Evolutionary conservation across 2,113 vertebrate species (phyloP), one percentile per base, ranked within the genome.

Genomic region (Leiothrix lutea): DNA sequence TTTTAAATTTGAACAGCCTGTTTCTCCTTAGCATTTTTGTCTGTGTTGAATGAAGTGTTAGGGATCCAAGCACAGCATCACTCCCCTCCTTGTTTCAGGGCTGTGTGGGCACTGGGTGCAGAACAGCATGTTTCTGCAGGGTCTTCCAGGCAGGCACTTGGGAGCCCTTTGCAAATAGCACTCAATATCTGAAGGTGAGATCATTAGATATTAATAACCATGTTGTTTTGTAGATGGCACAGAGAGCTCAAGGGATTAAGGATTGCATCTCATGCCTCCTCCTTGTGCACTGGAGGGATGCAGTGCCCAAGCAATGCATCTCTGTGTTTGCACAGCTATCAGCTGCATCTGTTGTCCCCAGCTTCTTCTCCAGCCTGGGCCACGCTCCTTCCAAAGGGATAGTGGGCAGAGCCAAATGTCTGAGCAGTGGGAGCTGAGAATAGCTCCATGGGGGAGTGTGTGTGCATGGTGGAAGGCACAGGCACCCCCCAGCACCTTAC

Each of bases 51-150:
- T 42, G 40, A 72, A 80, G 26, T 16, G 3, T 20, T 48, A 23
- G 0, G 2, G n/a, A 44, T 64, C 62, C 11, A 9, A 51, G 26
- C 2, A 38, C 33, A 31, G 42, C 51, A 31, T 48, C 1, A 3
- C 21, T 77, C 16, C 47, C 7, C 23, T 11, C 28, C 10, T 28
- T 5, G 1, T 66, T 83, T 48, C 45, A 31, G 60, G 50, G 64
- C 79, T 54, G 36, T 26, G 33, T 0, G 3, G 44, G 44, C 40
- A 14, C 29, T 7, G 51, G 57, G 6, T 38, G 20, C 19, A 23
- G 33, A 71, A 11, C 11, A 57, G 1, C 11, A 12, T 8, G 12
- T 8, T 33, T 9, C 69, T 23, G 45, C 2, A 11, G 40, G 35
- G 24, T 29, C 22, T 44, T 66, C 47, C 86, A 73, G 42, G 22